Evolutionary conservation across 2,888 invertebrate genomes (phyloP), one percentile per base, ranked within the genome.

Genomic region (Nezara viridula): DNA sequence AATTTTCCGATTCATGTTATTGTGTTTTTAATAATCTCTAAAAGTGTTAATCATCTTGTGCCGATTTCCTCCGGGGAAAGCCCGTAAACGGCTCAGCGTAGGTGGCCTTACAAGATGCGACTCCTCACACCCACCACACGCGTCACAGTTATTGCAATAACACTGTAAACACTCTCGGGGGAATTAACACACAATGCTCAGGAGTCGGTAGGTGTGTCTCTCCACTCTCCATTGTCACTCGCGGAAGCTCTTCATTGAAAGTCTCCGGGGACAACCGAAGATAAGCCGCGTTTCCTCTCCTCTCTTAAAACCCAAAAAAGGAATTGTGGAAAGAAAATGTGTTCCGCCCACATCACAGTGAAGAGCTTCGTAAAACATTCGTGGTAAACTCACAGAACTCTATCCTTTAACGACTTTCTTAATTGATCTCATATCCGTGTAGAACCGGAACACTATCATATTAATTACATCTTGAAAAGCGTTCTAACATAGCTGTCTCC

Each of bases 161-260:
- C 66, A 9, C 32, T 1, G 66, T 73, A 32, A 32, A 73, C 66
- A 37, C 37, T 19, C 32, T 32, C n/a, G 4, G 27, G 12, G 27
- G 19, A 73, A 73, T 73, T 73, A 73, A 37, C 66, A 73, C 66
- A 73, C 66, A 73, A 73, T 73, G 37, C 4, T 37, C n/a, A 73
- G 66, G 37, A 37, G 37, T 32, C 37, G 66, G 32, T 73, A 21
- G 66, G 66, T 37, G 32, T 32, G 32, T 73, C 66, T 73, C 66
- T 73, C 37, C 66, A 73, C 66, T 73, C 37, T 73, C 66, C 66
- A 73, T 73, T 73, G 66, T 73, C 32, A 73, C 37, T n/a, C 66
- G 37, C 66, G 66, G 66, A 73, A 32, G 66, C 32, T 73, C 66
- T 73, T 73, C 66, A 73, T 73, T 73, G 66, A 73, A 73, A 73